These are phyloP conservation scores for Liparis tanakae DNA, from an alignment of 2,797 vertebrate genomes.

Conservation along the genomic window DNA sequence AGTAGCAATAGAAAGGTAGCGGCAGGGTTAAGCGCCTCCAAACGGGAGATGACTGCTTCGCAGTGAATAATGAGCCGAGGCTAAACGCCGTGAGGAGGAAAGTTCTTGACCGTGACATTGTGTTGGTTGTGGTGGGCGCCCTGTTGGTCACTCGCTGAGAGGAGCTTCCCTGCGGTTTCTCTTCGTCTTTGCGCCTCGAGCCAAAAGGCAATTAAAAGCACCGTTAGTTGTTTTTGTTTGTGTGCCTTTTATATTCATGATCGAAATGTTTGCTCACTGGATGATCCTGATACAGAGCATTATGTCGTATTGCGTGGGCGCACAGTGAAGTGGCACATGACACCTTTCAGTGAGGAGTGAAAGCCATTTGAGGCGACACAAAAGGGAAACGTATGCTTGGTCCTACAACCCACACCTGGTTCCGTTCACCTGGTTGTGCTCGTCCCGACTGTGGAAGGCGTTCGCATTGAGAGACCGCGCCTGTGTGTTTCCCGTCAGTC, in stretches of 20 bases:
- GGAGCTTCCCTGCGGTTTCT: background rate
- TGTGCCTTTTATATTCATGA: background rate
- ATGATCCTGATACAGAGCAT: background rate
- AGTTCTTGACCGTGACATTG: background rate
- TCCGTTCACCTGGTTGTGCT: background rate
- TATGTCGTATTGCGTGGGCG: background rate
- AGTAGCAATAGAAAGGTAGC: background rate
- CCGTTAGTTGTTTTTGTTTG: background rate
- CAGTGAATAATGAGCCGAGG: background rate
- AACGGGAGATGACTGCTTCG: background rate
- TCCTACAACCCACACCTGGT: background rate
- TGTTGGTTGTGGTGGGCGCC: background rate
- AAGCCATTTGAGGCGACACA: background rate
- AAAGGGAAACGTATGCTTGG: background rate
- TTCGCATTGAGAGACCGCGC: background rate
- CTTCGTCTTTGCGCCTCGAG: background rate
- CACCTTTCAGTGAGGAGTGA: background rate
- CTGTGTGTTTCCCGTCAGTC: constrained; percentile 58
- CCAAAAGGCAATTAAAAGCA: background rate
- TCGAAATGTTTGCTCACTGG: background rate
- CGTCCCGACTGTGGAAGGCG: background rate
- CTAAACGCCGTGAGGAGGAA: background rate
- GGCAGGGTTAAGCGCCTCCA: constrained; percentile 5
- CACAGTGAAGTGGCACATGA: background rate
- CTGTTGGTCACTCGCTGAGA: background rate